Conservation (phyloP, 2,797 vertebrate species). For the Microctenopoma stevenorrisi region DNA sequence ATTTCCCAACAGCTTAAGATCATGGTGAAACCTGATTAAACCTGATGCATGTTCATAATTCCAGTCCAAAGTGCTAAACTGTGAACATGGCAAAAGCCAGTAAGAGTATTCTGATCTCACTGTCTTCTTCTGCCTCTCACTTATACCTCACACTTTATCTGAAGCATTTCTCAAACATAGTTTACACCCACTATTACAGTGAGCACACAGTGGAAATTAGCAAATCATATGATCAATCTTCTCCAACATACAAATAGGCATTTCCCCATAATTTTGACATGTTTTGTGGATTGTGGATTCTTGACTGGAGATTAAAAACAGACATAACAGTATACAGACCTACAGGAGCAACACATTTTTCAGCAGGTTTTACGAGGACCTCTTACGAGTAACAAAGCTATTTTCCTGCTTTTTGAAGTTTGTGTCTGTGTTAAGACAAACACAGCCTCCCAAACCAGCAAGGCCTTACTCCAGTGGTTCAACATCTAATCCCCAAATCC, state of each 20-base stretch:
- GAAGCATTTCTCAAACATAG: too few species aligned
- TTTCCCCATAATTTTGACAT: neutral
- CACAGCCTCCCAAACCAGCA: conserved; percentile 1
- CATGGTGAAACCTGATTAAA: too few species aligned
- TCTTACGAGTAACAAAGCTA: conserved; percentile 20
- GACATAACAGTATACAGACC: conserved; percentile 5
- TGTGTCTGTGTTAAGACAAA: conserved; percentile 21
- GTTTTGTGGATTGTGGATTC: neutral
- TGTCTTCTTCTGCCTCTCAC: neutral
- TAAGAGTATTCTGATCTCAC: neutral
- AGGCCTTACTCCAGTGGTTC: neutral
- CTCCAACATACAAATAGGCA: neutral
- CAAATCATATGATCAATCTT: neutral
- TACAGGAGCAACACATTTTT: conserved; percentile 46
- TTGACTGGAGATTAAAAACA: conserved; percentile 32
- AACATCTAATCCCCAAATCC: neutral
- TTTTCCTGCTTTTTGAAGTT: conserved; percentile 11
- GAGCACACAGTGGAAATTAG: neutral
- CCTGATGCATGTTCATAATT: too few species aligned
- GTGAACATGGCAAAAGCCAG: neutral
- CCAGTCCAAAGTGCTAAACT: too few species aligned
- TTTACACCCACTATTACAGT: neutral
- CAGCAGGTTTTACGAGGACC: conserved; percentile 43
- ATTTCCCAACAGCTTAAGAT: neutral
- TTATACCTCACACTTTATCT: neutral